A percentile compares a stretch with the other conserved stretches of the same genome.
phyloP scores from a whole-genome alignment of 2,113 vertebrate species.

The Erinaceus europaeus region DNA sequence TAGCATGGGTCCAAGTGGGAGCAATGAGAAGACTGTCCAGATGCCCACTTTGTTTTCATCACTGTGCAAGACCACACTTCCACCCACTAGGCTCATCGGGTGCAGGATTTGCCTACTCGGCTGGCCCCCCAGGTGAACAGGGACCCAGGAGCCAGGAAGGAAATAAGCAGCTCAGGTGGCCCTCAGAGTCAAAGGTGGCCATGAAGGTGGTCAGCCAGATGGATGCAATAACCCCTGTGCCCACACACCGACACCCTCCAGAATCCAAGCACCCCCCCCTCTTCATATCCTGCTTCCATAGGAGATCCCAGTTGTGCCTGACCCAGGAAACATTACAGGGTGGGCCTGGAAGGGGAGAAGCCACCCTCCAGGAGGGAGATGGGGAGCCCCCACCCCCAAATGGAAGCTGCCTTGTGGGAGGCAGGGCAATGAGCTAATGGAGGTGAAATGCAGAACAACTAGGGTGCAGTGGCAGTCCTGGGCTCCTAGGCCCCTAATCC shows the following conservation, averaged over 20 bases:
- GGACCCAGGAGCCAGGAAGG: too few relatives aligned
- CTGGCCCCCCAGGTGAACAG: slow-evolving; percentile 7
- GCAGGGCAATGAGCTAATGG: too few relatives aligned
- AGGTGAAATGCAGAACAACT: too few relatives aligned
- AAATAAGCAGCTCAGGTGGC: neutral
- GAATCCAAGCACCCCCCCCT: too few relatives aligned
- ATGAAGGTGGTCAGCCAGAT: too few relatives aligned
- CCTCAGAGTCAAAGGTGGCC: neutral
- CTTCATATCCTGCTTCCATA: too few relatives aligned
- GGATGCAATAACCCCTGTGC: neutral
- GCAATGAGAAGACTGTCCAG: neutral
- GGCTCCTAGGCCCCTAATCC: neutral
- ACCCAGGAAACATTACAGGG: too few relatives aligned
- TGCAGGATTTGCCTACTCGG: neutral
- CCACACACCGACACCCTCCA: too few relatives aligned
- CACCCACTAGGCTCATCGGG: slow-evolving; percentile 33
- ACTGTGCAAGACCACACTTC: neutral
- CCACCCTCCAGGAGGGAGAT: neutral
- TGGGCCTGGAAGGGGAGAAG: neutral
- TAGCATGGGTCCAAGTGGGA: slow-evolving; percentile 36
- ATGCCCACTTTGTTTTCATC: slow-evolving; percentile 18
- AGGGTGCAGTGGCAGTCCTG: neutral
- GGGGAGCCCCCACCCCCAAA: too few relatives aligned
- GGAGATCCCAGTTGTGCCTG: too few relatives aligned
- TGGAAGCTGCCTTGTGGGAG: neutral